Evolutionary conservation across 2,797 vertebrate species (phyloP), one percentile per base, ranked within the genome.

Genomic region (Poeciliopsis paucimaculata): DNA sequence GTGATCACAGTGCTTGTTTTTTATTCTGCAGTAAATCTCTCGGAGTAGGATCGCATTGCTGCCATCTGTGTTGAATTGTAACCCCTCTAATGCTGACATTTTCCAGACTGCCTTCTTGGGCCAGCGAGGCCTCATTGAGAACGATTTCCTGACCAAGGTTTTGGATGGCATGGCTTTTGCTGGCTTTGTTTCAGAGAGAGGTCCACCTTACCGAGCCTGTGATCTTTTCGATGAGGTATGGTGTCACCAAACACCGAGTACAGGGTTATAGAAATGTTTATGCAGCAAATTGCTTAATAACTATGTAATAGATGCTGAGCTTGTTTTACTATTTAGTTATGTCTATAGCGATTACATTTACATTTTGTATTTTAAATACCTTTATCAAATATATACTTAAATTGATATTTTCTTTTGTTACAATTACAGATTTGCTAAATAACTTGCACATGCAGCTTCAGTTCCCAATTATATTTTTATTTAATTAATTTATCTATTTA

Each of bases 131-230:
- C 96, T 99, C 85, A 96, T 98, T 75, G 98, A 99, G 92, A 99
- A 98, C 81, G 98, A 99, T 94, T 99, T 99, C 93, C 95, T 99
- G 83, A 97, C 96, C 86, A 99, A 99, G 95, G 97, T 99, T 88
- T 96, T 99, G 92, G 98, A 97, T 88, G 98, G 98, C 94, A 99
- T 99, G 98, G 97, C 98, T 47, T 99, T 99, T 87, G 98, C 98
- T 87, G 97, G 98, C 90, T 99, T 99, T 87, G 97, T 99, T 87
- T 99, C 98, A 36, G 98, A 99, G 90, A 96, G 98, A 86, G 98
- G 98, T 74, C 97, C 98, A 80, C 98, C 98, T 36, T 99, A 97
- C 95, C 93, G 98, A 94, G 94, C 97, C 86, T 98, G 97, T 70
- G 98, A 99, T 96, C 97, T 99, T 76, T 99, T 99, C 94, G 98